Percentiles rank a stretch among this genome's conserved stretches.
Conservation (phyloP, 2,113 vertebrate genomes). For the Hemibagrus wyckioides region DNA sequence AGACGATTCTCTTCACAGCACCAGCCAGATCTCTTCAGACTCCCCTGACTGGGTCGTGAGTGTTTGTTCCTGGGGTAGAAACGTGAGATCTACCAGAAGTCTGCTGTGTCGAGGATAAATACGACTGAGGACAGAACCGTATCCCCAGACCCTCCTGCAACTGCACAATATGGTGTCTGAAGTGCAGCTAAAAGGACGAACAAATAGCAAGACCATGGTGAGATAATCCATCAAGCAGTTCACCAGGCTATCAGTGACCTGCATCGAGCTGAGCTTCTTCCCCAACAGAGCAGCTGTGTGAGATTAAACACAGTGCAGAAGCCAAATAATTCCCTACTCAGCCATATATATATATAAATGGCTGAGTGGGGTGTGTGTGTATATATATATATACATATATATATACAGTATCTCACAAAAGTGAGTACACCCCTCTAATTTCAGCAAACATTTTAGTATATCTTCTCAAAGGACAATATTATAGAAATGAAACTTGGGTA, state of each 20-base stretch:
- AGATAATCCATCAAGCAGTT: slow-evolving; percentile 6
- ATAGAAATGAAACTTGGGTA: too few species aligned
- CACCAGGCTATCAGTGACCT: slow-evolving; percentile 13
- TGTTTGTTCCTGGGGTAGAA: neutral
- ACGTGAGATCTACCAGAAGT: neutral
- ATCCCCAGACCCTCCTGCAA: neutral
- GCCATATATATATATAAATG: neutral
- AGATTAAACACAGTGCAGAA: neutral
- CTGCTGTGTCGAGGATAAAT: neutral
- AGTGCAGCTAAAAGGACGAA: slow-evolving; percentile 8
- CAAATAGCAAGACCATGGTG: slow-evolving; percentile 19
- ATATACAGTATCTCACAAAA: too few species aligned
- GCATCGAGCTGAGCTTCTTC: slow-evolving; percentile 5
- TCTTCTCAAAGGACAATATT: too few species aligned
- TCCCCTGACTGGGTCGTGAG: neutral
- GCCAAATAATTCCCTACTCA: neutral
- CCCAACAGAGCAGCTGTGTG: neutral
- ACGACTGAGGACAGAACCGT: neutral
- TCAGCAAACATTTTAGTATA: too few species aligned
- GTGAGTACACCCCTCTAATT: too few species aligned
- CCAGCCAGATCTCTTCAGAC: too few species aligned
- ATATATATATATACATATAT: too few species aligned
- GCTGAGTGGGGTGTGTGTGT: too few species aligned
- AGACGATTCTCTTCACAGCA: neutral
- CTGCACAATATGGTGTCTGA: slow-evolving; percentile 1